These are phyloP conservation scores for Tenebrio molitor DNA, from an alignment of 1,140 invertebrate genomes.

Conservation along the genomic window DNA sequence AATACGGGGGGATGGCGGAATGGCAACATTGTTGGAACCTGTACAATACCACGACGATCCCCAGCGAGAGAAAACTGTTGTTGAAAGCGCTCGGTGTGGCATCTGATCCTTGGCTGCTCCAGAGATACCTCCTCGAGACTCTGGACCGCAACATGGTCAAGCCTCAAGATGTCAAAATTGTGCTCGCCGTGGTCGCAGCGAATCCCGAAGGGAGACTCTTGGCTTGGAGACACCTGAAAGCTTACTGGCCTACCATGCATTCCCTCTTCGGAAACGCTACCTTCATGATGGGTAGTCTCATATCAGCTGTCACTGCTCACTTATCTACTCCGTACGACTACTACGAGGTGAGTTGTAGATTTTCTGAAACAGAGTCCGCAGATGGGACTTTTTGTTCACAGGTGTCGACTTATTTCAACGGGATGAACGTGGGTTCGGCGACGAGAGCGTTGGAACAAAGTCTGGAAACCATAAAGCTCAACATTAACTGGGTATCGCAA, in stretches of 20 bases:
- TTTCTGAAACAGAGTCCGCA: no score
- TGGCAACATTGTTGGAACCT: slow-evolving; percentile 83
- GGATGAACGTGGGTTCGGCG: slow-evolving; percentile 77
- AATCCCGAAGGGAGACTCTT: slow-evolving; percentile 80
- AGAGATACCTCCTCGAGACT: slow-evolving; percentile 75
- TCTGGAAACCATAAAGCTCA: slow-evolving; percentile 82
- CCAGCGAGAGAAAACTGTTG: slow-evolving; percentile 78
- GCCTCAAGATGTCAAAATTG: slow-evolving; percentile 78
- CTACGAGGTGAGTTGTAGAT: slow-evolving; percentile 76
- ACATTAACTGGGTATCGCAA: slow-evolving; percentile 81
- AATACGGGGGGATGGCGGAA: slow-evolving; percentile 78
- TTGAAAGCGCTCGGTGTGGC: slow-evolving; percentile 79
- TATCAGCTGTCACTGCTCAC: slow-evolving; percentile 77
- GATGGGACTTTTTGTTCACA: slow-evolving; percentile 58
- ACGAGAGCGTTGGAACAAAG: slow-evolving; percentile 78
- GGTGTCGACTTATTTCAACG: slow-evolving; percentile 79
- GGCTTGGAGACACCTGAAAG: slow-evolving; percentile 83
- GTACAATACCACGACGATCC: slow-evolving; percentile 76
- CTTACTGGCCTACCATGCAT: slow-evolving; percentile 79
- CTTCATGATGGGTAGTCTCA: slow-evolving; percentile 77
- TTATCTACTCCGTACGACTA: slow-evolving; percentile 81
- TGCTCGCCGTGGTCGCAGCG: slow-evolving; percentile 77
- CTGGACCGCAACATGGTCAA: slow-evolving; percentile 77
- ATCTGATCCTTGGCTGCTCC: slow-evolving; percentile 79
- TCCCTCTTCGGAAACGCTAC: slow-evolving; percentile 77